Conservation (phyloP, 2,888 invertebrate species). For the Acanthosepion esculentum region DNA sequence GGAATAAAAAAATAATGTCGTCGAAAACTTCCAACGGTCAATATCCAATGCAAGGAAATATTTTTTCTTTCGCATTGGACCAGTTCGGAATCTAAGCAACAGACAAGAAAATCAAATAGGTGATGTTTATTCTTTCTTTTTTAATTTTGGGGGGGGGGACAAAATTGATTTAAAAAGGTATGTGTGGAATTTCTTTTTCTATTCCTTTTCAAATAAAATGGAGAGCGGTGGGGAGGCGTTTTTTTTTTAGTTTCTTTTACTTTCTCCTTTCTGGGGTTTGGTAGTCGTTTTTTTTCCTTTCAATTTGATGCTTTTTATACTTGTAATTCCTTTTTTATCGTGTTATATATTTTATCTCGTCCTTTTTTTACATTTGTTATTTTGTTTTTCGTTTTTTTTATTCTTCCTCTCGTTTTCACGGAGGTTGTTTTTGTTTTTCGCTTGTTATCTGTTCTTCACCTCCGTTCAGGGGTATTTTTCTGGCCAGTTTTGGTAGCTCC, state of each 20-base stretch:
- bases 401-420: neutral
- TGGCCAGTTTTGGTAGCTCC: neutral
- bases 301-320: no score
- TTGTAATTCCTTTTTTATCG: no score
- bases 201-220: neutral
- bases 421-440: neutral
- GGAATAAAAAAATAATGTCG: neutral
- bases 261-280: neutral
- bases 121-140: neutral
- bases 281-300: neutral
- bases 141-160: neutral
- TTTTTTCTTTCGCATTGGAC: conserved; percentile 20
- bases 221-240: neutral
- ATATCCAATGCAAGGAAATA: neutral
- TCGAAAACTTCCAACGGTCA: conserved; percentile 8
- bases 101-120: neutral
- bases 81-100: neutral
- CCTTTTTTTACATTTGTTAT: neutral
- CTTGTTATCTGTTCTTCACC: neutral
- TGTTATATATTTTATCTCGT: neutral
- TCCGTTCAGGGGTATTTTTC: neutral
- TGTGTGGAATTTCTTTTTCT: neutral
- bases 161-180: neutral
- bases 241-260: neutral
- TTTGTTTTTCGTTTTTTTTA: neutral